These are phyloP conservation scores for Calyptomena viridis DNA, from an alignment of 2,113 vertebrate genomes.

Conservation along the genomic window DNA sequence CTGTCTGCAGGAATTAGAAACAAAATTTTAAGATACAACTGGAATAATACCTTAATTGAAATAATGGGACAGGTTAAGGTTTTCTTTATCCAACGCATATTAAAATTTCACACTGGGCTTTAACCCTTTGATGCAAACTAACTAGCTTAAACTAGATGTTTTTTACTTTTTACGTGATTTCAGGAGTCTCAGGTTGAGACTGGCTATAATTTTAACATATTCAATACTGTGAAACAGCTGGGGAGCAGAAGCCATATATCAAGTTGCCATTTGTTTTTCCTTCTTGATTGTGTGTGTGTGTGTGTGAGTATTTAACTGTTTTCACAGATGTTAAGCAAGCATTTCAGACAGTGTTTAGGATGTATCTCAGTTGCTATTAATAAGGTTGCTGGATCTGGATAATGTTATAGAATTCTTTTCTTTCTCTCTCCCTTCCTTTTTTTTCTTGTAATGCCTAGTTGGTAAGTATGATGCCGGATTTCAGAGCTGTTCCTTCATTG, in stretches of 20 bases:
- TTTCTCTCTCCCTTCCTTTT: conserved; percentile 64
- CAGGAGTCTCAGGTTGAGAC: neutral
- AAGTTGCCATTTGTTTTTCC: conserved; percentile 31
- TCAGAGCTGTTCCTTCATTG: conserved; percentile 66
- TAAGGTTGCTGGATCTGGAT: conserved; percentile 59
- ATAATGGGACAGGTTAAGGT: neutral
- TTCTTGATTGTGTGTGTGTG: conserved; percentile 10
- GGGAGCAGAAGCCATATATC: conserved; percentile 30
- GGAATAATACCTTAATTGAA: neutral
- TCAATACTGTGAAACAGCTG: neutral
- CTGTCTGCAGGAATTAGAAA: neutral
- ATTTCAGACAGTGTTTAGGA: conserved; percentile 40
- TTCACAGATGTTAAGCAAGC: conserved; percentile 4
- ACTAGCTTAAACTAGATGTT: neutral
- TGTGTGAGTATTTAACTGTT: conserved; percentile 30
- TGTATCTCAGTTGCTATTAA: conserved; percentile 40
- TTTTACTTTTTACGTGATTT: neutral
- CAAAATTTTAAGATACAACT: accelerated
- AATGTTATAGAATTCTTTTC: conserved; percentile 75
- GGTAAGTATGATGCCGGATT: conserved; percentile 74
- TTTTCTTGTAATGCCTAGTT: conserved; percentile 67
- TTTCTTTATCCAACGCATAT: neutral
- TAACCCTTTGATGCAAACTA: neutral
- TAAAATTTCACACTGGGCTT: neutral
- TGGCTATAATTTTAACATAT: neutral